phyloP scores from a whole-genome alignment of 2,797 vertebrate genomes.

The Miichthys miiuy region DNA sequence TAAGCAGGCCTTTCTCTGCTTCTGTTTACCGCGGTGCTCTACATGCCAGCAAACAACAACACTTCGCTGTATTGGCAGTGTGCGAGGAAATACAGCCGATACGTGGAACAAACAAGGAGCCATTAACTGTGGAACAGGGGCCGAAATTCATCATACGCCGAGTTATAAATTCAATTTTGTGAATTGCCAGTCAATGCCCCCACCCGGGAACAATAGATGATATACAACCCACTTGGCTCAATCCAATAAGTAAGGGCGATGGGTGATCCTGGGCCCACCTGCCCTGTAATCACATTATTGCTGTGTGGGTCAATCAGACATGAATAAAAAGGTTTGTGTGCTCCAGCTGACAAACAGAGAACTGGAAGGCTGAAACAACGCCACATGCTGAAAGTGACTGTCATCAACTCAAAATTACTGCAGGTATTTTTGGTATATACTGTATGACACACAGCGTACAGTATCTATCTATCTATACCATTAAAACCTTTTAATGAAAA shows the following conservation, averaged over 20 bases:
- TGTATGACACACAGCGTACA: not conserved
- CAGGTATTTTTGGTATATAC: constrained; percentile 20
- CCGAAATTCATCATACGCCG: constrained; percentile 81
- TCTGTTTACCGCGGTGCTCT: constrained; percentile 65
- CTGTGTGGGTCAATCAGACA: constrained; percentile 78
- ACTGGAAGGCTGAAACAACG: constrained; percentile 45
- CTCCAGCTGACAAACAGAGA: constrained; percentile 59
- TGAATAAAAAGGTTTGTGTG: constrained; percentile 79
- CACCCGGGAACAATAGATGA: constrained; percentile 87
- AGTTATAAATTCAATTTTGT: constrained; percentile 87
- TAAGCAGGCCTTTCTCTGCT: constrained; percentile 52
- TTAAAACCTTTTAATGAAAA: not conserved
- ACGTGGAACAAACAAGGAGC: constrained; percentile 71
- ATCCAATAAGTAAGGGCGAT: constrained; percentile 84
- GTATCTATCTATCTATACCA: not conserved
- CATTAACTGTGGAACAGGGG: constrained; percentile 79
- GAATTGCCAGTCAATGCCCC: constrained; percentile 85
- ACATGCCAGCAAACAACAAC: constrained; percentile 77
- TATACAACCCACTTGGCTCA: constrained; percentile 88
- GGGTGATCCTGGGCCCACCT: constrained; percentile 85
- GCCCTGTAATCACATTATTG: constrained; percentile 86
- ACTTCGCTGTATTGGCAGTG: constrained; percentile 56
- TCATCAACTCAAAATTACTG: constrained; percentile 35
- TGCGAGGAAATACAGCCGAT: constrained; percentile 59
- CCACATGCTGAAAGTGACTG: constrained; percentile 40